Conservation (phyloP, 2,888 invertebrate species). For the Lampropteryx suffumata region DNA sequence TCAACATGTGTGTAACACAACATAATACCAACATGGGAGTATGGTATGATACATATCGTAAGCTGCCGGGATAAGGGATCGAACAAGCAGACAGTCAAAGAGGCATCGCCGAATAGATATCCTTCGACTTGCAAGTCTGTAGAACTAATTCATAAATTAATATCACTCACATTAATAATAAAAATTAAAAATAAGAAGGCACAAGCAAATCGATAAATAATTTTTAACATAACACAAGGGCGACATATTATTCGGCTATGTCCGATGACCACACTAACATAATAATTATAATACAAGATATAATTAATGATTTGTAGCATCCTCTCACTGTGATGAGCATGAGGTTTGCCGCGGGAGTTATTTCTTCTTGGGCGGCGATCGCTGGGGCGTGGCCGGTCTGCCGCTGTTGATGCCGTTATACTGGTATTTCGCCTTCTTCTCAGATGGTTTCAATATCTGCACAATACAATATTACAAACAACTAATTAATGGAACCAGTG, state of each 20-base stretch:
- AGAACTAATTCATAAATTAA: slow-evolving; percentile 78
- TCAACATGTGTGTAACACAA: slow-evolving; percentile 64
- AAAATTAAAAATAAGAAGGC: slow-evolving; percentile 79
- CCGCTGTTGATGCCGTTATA: slow-evolving; percentile 95
- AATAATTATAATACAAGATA: slow-evolving; percentile 78
- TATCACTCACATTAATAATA: slow-evolving; percentile 75
- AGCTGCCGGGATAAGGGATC: slow-evolving; percentile 66
- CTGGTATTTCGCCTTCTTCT: slow-evolving; percentile 99
- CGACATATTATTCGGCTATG: slow-evolving; percentile 71
- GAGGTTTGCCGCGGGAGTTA: slow-evolving; percentile 82
- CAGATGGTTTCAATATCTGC: slow-evolving; percentile 99
- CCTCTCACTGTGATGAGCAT: slow-evolving; percentile 80
- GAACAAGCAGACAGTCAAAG: slow-evolving; percentile 68
- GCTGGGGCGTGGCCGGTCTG: slow-evolving; percentile 92
- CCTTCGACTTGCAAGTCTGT: slow-evolving; percentile 58
- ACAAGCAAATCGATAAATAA: slow-evolving; percentile 79
- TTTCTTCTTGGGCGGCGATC: slow-evolving; percentile 89
- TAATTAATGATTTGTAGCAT: slow-evolving; percentile 81
- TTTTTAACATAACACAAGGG: slow-evolving; percentile 61
- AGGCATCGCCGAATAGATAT: slow-evolving; percentile 71
- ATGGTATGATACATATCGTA: slow-evolving; percentile 45
- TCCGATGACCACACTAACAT: slow-evolving; percentile 70
- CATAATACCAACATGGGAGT: slow-evolving; percentile 32
- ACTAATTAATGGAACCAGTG: neutral
- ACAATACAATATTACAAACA: slow-evolving; percentile 1